Base-by-base conservation (phyloP, 2,888 invertebrate genomes). In the Drosophila emarginata region DNA sequence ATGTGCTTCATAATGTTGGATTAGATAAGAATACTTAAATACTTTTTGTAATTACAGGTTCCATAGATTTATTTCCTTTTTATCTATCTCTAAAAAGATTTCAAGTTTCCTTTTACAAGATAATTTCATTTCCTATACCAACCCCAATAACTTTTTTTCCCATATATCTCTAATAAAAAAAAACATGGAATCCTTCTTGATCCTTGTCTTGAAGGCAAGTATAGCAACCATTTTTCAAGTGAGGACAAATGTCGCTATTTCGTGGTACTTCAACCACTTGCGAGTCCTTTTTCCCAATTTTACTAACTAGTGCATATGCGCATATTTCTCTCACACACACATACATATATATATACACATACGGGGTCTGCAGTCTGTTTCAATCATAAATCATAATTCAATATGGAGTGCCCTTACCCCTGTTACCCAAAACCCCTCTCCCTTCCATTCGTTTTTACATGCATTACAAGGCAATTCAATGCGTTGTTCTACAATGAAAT, bases 341-440 rank as follows among this genome's bases (percentile, higher is more conserved):
- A 64, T 54, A 18, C 32, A 57, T 23, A 58, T 15, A 63, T 32
- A 60, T 51, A 28, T 5, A 61, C 45, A 64, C 50, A 54, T 60
- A 61, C 62, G 65, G 57, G 67, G 61, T 76, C 66, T 78, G 77
- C 80, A 84, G 77, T 87, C 87, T 87, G 87, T 85, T 79, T 63
- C 71, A 69, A 74, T 73, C 80, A 87, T 87, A 88, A 87, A 87
- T 87, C 87, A 87, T 83, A 87, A 83, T 81, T 78, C 88, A 87
- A 87, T 88, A 87, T 87, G 88, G 85, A 87, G 83, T 87, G 74
- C 63, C 69, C 71, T 63, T 68, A 73, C 64, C 76, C 40, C 51
- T 14, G 32, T 14, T 56, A 65, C 28, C 50, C 21, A 14, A 32
- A 9, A 45, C 45, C 45, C 18, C 21, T 45, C 45, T 4, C 18